Percentiles rank a stretch among this genome's conserved stretches.
Conservation (phyloP, 2,113 vertebrate genomes). For the Pongo pygmaeus region DNA sequence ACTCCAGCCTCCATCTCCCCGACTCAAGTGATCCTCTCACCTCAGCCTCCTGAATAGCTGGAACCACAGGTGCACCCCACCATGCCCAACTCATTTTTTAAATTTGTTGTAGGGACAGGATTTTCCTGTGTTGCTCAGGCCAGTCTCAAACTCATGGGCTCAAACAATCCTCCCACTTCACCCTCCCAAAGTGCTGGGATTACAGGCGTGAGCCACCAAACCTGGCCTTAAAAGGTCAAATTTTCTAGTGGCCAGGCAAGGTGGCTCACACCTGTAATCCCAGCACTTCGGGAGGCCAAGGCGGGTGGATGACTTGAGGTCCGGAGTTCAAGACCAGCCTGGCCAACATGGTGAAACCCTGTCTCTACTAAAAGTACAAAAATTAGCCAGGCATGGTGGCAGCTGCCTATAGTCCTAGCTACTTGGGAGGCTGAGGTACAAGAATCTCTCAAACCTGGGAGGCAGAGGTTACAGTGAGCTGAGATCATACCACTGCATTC, state of each 20-base stretch:
- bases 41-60: not conserved
- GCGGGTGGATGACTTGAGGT: too few relatives aligned
- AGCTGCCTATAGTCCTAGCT: fast-evolving
- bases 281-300: not conserved
- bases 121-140: not conserved
- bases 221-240: not conserved
- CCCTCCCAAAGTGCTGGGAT: not conserved
- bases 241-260: too few relatives aligned
- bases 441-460: too few relatives aligned
- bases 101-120: not conserved
- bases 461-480: too few relatives aligned
- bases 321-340: too few relatives aligned
- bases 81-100: not conserved
- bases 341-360: too few relatives aligned
- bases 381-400: too few relatives aligned
- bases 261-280: not conserved
- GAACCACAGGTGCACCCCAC: not conserved
- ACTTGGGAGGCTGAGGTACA: too few relatives aligned
- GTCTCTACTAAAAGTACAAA: too few relatives aligned
- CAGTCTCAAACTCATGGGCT: not conserved
- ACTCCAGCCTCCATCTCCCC: too few relatives aligned
- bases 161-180: not conserved
- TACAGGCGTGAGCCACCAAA: not conserved
- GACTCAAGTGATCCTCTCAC: not conserved
- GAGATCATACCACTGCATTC: too few relatives aligned